Percentiles rank a stretch among this genome's conserved stretches.
Evolutionary conservation across 2,797 vertebrate genomes (phyloP).

Genomic region (Poeciliopsis paucimaculata): DNA sequence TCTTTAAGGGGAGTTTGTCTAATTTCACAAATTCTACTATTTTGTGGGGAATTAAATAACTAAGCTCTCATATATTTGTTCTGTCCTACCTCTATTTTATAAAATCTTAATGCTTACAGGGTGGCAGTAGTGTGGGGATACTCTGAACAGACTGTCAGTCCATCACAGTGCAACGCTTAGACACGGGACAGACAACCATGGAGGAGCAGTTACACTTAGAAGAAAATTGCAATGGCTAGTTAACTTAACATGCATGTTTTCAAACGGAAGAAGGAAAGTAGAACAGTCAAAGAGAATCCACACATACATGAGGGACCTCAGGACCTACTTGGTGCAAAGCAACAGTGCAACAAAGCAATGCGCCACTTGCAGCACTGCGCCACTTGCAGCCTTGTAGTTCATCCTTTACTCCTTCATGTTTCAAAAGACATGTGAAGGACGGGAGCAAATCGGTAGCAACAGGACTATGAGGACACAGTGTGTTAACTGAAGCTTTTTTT

Average conservation of each 20-base stretch:
- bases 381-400: background rate
- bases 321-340: background rate
- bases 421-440: slow-evolving; percentile 2
- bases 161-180: background rate
- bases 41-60: background rate
- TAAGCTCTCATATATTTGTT: background rate
- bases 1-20: background rate
- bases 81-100: background rate
- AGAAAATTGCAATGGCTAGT: background rate
- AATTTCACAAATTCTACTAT: background rate
- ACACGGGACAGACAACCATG: background rate
- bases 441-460: background rate
- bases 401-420: slow-evolving; percentile 4
- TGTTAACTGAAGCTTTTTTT: background rate
- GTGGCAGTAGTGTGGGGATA: background rate
- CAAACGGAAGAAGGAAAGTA: background rate
- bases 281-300: background rate
- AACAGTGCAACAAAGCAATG: background rate
- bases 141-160: background rate
- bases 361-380: background rate
- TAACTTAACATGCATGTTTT: background rate
- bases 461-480: slow-evolving; percentile 17
- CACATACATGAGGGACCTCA: background rate
- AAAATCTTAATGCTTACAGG: background rate
- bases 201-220: background rate